Conservation (phyloP, 2,797 vertebrate species). For the Crocodylus rhombifer region DNA sequence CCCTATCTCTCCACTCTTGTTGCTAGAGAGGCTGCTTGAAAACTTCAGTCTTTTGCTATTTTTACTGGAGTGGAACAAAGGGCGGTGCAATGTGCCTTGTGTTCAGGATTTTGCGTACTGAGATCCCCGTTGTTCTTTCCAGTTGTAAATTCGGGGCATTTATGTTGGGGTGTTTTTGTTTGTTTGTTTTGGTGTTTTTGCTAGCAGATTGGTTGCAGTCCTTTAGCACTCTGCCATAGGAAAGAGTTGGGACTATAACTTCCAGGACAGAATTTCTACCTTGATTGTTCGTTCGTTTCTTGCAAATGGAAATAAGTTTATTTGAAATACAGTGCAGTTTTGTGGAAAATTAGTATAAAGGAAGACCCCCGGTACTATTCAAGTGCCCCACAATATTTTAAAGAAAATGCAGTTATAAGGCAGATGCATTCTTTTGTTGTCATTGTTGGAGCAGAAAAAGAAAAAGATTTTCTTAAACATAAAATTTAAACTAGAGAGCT, state of each 20-base stretch:
- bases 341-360: not conserved
- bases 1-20: too few relatives aligned
- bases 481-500: not conserved
- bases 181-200: too few relatives aligned
- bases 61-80: too few relatives aligned
- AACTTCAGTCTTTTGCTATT: not conserved
- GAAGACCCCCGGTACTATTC: too few relatives aligned
- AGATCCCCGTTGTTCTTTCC: not conserved
- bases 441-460: not conserved
- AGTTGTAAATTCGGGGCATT: not conserved
- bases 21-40: not conserved
- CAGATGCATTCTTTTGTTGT: not conserved
- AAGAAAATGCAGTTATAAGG: too few relatives aligned
- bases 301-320: not conserved
- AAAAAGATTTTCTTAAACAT: not conserved
- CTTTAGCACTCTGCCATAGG: too few relatives aligned
- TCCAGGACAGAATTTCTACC: too few relatives aligned
- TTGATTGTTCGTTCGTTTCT: not conserved
- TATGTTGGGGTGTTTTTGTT: too few relatives aligned
- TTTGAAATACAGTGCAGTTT: not conserved
- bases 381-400: not conserved
- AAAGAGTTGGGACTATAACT: too few relatives aligned
- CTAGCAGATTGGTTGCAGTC: too few relatives aligned
- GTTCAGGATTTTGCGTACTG: not conserved
- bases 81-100: not conserved